These are phyloP conservation scores for Rhizoglyphus robini DNA, from an alignment of 1,140 invertebrate species.

Conservation along the genomic window DNA sequence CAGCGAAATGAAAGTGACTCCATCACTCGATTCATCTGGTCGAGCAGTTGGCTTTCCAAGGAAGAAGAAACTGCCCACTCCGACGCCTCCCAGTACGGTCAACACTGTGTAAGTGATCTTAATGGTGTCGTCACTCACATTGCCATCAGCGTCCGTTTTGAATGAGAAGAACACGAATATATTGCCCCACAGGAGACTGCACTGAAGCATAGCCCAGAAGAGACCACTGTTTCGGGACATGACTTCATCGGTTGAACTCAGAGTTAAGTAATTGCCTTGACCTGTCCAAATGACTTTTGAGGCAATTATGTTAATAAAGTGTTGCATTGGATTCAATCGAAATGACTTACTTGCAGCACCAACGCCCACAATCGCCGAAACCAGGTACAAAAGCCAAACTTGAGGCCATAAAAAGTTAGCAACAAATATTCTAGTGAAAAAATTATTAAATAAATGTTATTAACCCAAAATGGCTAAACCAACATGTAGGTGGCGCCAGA, in stretches of 20 bases:
- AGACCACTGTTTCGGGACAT: no score
- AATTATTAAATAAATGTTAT: background rate
- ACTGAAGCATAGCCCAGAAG: slow-evolving; percentile 34
- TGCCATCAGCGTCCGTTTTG: slow-evolving; percentile 56
- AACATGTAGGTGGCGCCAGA: slow-evolving; percentile 54
- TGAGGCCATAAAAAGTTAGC: no score
- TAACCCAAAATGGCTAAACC: slow-evolving; percentile 22
- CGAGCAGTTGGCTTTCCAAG: background rate
- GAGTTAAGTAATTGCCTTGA: slow-evolving; percentile 68
- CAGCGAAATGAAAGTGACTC: no score
- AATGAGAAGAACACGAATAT: no score
- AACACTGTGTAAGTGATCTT: slow-evolving; percentile 60
- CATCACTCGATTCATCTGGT: background rate
- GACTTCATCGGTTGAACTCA: slow-evolving; percentile 69
- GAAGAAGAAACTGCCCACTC: slow-evolving; percentile 47
- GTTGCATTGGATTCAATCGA: slow-evolving; percentile 38
- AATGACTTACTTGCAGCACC: slow-evolving; percentile 1
- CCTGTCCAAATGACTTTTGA: slow-evolving; percentile 76
- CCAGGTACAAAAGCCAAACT: no score
- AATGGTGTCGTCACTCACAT: slow-evolving; percentile 48
- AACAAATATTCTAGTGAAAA: background rate
- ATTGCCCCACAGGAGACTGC: slow-evolving; percentile 77
- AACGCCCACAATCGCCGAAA: no score
- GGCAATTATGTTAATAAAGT: slow-evolving; percentile 65
- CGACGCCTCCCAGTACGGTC: slow-evolving; percentile 46